phyloP scores from a whole-genome alignment of 1,140 invertebrate species.

The Lepidostoma basale region DNA sequence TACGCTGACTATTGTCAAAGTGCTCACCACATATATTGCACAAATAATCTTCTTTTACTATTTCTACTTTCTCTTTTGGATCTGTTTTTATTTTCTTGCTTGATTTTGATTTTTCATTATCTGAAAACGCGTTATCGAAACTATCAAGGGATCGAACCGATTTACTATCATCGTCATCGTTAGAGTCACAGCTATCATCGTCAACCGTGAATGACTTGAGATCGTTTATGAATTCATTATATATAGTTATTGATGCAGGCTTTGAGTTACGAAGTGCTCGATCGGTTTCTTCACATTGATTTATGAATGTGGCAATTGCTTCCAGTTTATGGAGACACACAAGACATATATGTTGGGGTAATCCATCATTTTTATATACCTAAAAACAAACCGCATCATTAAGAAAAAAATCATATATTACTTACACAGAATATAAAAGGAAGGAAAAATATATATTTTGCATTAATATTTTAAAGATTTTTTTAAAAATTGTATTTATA shows the following conservation, averaged over 20 bases:
- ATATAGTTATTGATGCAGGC: background rate
- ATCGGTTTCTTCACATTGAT: conserved; percentile 23
- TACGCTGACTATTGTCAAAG: conserved; percentile 1
- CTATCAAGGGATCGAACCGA: background rate
- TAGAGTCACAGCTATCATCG: background rate
- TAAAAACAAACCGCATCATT: too few relatives aligned
- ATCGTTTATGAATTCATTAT: background rate
- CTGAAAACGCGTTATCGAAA: background rate
- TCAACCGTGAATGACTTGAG: background rate
- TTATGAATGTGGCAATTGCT: background rate
- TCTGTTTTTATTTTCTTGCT: background rate
- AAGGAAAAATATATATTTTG: too few relatives aligned
- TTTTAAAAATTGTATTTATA: too few relatives aligned
- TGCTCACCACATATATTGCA: too few relatives aligned
- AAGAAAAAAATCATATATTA: too few relatives aligned
- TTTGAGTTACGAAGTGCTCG: background rate
- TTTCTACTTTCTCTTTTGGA: background rate
- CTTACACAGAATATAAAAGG: too few relatives aligned
- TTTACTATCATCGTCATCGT: background rate
- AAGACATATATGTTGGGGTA: conserved; percentile 4
- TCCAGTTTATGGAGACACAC: background rate
- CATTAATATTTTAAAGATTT: too few relatives aligned
- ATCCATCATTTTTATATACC: conserved; percentile 21
- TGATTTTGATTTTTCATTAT: background rate
- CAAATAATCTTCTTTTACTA: too few relatives aligned